Evolutionary conservation across 2,888 invertebrate genomes (phyloP).

Genomic region (Asteroscopus sphinx): DNA sequence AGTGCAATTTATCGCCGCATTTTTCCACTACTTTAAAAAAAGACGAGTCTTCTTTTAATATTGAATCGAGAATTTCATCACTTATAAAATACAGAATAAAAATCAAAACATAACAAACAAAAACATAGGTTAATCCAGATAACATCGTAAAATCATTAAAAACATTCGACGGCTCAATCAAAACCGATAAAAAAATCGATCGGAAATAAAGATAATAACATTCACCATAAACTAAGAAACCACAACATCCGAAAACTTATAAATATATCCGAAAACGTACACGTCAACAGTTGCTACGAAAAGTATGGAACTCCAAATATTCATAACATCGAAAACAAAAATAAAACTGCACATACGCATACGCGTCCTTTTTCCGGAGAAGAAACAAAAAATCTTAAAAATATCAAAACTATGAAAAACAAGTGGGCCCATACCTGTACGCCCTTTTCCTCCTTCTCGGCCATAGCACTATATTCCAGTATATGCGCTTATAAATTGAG

Average conservation of each 20-base stretch:
- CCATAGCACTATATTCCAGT: slow-evolving; percentile 61
- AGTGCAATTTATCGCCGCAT: no score
- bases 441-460: slow-evolving; percentile 75
- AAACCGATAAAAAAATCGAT: background rate
- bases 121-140: background rate
- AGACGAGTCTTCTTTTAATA: no score
- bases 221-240: slow-evolving; percentile 23
- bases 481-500: slow-evolving; percentile 9
- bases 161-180: background rate
- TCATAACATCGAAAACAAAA: slow-evolving; percentile 11
- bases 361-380: background rate
- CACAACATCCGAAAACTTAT: slow-evolving; percentile 44
- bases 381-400: background rate
- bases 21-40: no score
- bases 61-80: no score
- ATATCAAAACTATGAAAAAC: no score
- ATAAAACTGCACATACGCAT: background rate
- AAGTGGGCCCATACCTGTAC: slow-evolving; percentile 78
- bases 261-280: slow-evolving; percentile 37
- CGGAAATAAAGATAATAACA: slow-evolving; percentile 31
- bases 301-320: slow-evolving; percentile 26
- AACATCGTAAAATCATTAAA: background rate
- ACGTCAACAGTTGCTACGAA: slow-evolving; percentile 20
- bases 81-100: no score
- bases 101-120: background rate